Percentiles rank a stretch among this genome's conserved stretches.
These are phyloP conservation scores for Chiroxiphia lanceolata DNA, from an alignment of 2,797 vertebrate genomes.

Conservation along the genomic window DNA sequence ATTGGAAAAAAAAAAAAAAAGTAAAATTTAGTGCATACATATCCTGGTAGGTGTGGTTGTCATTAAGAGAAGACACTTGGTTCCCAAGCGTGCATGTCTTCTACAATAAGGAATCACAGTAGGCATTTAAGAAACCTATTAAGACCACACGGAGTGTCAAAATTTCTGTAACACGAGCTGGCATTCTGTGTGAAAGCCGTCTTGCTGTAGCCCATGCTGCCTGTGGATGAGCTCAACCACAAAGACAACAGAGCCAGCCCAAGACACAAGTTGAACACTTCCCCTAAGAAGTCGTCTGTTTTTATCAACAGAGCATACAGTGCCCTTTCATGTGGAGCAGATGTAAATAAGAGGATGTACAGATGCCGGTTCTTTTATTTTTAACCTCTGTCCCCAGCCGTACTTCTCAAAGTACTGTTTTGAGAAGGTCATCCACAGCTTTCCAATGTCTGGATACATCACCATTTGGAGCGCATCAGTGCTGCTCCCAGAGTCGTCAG, in stretches of 20 bases:
- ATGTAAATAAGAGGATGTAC: constrained; percentile 54
- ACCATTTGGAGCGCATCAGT: not conserved
- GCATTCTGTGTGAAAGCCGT: constrained; percentile 8
- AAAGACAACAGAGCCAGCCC: constrained; percentile 58
- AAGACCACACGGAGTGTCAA: constrained; percentile 51
- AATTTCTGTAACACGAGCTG: constrained; percentile 44
- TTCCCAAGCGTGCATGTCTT: constrained; percentile 30
- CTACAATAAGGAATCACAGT: not conserved
- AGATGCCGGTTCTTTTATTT: constrained; percentile 37
- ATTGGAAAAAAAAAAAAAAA: accelerated
- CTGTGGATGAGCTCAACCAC: constrained; percentile 61
- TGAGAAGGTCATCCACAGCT: not conserved
- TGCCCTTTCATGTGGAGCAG: constrained; percentile 59
- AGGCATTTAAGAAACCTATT: constrained; percentile 49
- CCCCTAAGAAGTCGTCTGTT: constrained; percentile 53
- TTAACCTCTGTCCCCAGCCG: not conserved
- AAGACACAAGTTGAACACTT: constrained; percentile 65
- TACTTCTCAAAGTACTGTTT: constrained; percentile 20
- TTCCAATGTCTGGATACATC: not conserved
- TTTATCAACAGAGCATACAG: constrained; percentile 36
- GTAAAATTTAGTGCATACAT: not conserved
- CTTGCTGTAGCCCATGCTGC: constrained; percentile 32
- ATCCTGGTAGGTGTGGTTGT: not conserved
- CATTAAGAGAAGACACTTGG: constrained; percentile 9
- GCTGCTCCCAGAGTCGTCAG: not conserved